Conservation (phyloP, 1,140 invertebrate species). For the Pomacea maculata region DNA sequence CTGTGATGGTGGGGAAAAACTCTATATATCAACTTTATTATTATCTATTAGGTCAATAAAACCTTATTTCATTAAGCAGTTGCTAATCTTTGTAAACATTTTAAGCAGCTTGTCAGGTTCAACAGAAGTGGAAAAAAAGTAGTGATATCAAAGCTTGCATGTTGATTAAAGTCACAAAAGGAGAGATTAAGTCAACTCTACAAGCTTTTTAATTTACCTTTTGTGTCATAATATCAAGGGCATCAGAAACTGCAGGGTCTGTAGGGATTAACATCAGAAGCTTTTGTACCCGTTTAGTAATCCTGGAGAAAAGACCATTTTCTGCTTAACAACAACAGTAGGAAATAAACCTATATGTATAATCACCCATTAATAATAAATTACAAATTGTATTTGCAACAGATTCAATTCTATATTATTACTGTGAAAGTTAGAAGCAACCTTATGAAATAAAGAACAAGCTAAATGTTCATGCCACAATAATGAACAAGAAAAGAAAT, state of each 20-base stretch:
- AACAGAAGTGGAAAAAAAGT: not conserved
- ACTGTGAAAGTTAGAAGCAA: too few relatives aligned
- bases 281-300: conserved; percentile 65
- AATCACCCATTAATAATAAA: too few relatives aligned
- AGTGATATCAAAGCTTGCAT: too few relatives aligned
- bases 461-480: not conserved
- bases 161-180: too few relatives aligned
- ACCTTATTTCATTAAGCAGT: too few relatives aligned
- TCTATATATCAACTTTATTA: too few relatives aligned
- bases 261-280: conserved; percentile 70
- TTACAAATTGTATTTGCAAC: too few relatives aligned
- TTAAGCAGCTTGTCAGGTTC: too few relatives aligned
- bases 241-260: conserved; percentile 66
- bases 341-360: not conserved
- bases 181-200: not conserved
- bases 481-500: not conserved
- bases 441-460: not conserved
- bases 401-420: too few relatives aligned
- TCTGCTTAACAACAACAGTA: not conserved
- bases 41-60: too few relatives aligned
- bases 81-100: too few relatives aligned
- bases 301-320: conserved; percentile 48
- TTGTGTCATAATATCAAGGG: conserved; percentile 65
- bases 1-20: too few relatives aligned
- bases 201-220: conserved; percentile 39